A percentile compares a stretch with the other conserved stretches of the same genome.
These are phyloP conservation scores for Epinotia ramella DNA, from an alignment of 2,888 invertebrate genomes.

Conservation along the genomic window DNA sequence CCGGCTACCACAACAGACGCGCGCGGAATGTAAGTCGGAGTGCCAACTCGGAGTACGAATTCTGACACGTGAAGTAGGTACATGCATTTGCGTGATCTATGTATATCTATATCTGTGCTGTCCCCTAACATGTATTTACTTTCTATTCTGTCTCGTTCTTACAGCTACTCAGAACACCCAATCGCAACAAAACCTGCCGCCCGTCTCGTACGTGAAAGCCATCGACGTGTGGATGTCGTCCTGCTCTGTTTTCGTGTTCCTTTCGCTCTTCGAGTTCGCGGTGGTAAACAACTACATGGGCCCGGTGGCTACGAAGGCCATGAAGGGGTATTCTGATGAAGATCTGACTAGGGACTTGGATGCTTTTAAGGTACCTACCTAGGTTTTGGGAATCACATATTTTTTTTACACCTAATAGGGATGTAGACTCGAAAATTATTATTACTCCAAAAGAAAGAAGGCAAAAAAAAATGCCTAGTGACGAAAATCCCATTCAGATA, in stretches of 20 bases:
- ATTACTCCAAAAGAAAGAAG: too few relatives aligned
- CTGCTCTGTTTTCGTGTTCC: slow-evolving; percentile 96
- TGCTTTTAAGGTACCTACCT: slow-evolving; percentile 93
- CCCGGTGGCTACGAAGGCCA: slow-evolving; percentile 93
- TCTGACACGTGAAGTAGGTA: too few relatives aligned
- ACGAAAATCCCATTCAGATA: too few relatives aligned
- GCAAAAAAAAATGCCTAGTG: too few relatives aligned
- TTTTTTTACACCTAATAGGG: too few relatives aligned
- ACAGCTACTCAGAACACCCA: slow-evolving; percentile 96
- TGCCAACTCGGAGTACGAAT: too few relatives aligned
- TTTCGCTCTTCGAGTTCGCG: slow-evolving; percentile 95
- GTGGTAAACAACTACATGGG: slow-evolving; percentile 96
- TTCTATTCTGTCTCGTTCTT: slow-evolving; percentile 16
- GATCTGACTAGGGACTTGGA: slow-evolving; percentile 89
- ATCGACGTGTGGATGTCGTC: slow-evolving; percentile 98
- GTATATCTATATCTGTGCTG: too few relatives aligned
- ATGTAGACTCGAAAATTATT: too few relatives aligned
- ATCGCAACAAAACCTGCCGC: slow-evolving; percentile 94
- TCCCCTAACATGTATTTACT: too few relatives aligned
- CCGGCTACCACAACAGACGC: too few relatives aligned
- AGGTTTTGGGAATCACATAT: slow-evolving; percentile 44
- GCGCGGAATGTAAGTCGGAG: too few relatives aligned
- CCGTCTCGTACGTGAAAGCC: slow-evolving; percentile 96
- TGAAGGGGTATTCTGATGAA: slow-evolving; percentile 96
- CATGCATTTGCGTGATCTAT: too few relatives aligned